Percentiles rank a stretch among this genome's conserved stretches.
These are phyloP conservation scores for Pseudeuparius sepicola DNA, from an alignment of 2,888 invertebrate genomes.

Conservation along the genomic window DNA sequence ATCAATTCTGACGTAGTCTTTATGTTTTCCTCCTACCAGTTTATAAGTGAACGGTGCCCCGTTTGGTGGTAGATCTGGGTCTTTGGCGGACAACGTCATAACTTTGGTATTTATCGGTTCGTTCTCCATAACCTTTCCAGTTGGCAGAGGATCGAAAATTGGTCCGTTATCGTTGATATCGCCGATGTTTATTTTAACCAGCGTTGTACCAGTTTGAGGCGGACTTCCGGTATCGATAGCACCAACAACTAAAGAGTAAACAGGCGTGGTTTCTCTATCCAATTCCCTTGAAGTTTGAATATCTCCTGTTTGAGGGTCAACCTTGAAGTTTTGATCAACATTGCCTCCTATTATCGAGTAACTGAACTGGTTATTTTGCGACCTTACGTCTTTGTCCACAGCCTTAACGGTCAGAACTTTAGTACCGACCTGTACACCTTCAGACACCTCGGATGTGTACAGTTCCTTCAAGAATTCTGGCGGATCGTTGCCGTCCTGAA, in stretches of 20 bases:
- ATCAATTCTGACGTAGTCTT: conserved; percentile 65
- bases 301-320: conserved; percentile 77
- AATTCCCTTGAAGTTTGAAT: conserved; percentile 66
- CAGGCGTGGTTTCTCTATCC: conserved; percentile 70
- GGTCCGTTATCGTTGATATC: conserved; percentile 95
- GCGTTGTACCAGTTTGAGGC: conserved; percentile 85
- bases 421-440: conserved; percentile 66
- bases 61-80: conserved; percentile 83
- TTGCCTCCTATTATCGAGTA: conserved; percentile 84
- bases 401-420: conserved; percentile 72
- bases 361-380: conserved; percentile 85
- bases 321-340: conserved; percentile 71
- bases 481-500: conserved; percentile 94
- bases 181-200: conserved; percentile 65
- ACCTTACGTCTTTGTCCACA: conserved; percentile 81
- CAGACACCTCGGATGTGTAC: conserved; percentile 73
- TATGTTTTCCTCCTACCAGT: conserved; percentile 68
- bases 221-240: conserved; percentile 84
- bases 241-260: conserved; percentile 69
- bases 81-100: conserved; percentile 75
- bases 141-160: conserved; percentile 59
- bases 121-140: conserved; percentile 78
- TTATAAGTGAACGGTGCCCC: conserved; percentile 82
- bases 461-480: conserved; percentile 76
- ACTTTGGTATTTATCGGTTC: conserved; percentile 75